Evolutionary conservation across 2,797 vertebrate species (phyloP), one percentile per base, ranked within the genome.

Genomic region (Morus bassanus): DNA sequence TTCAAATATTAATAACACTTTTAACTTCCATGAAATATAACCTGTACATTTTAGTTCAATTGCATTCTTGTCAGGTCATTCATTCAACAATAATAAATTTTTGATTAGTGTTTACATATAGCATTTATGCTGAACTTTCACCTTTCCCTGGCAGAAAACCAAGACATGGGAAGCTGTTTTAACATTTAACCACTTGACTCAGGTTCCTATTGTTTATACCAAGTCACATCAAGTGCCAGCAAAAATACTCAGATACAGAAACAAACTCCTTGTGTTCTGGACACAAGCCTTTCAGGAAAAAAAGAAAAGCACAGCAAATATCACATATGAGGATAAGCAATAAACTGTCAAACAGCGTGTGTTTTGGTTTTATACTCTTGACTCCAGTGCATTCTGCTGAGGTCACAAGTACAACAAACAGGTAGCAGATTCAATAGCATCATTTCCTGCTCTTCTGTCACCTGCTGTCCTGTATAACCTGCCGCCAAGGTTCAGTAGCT

Each of bases 1-100:
- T 94, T 95, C 70, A 93, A 96, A 80, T 64, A 94, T 61, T 91
- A 94, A 85, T 83, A 94, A 89, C 88, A 60, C 17, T 87, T 90
- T 83, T 79, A 48, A 33, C 50, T 94, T 80, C 45, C 51, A 67
- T 46, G n/a, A 73, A 88, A 75, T 53, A 72, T 27, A 95, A 87
- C 75, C 73, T 78, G 46, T 43, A 56, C 30, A 23, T 93, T 95
- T 95, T 35, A 84, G 78, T 88, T 75, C 68, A 79, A 63, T 18
- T 64, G 70, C 70, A 88, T 82, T 86, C 51, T 81, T 80, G 56
- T 56, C 57, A 80, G 46, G 70, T 91, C 95, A 88, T 77, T 96
- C 77, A 81, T 83, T 93, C 88, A 89, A 74, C 67, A 92, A 88
- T 35, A 89, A 94, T 63, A 82, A 87, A 92, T 74, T 86, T 89